phyloP scores from a whole-genome alignment of 2,888 invertebrate genomes.

The Andrena dorsata region DNA sequence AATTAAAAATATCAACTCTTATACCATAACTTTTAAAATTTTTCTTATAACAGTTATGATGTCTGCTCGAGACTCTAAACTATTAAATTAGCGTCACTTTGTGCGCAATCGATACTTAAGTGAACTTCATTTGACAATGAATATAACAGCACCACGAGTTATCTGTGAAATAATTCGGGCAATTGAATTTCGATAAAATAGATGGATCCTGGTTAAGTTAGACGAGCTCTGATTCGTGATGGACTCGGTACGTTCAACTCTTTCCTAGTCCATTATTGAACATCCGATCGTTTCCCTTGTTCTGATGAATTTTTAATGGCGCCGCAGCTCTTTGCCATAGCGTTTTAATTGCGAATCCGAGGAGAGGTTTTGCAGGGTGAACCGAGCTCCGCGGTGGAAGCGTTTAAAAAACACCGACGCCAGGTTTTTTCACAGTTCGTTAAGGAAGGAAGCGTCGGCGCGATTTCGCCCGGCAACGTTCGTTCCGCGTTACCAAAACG shows the following conservation, averaged over 20 bases:
- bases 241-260: background rate
- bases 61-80: too few species aligned
- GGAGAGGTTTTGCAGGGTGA: background rate
- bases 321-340: conserved; percentile 5
- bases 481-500: background rate
- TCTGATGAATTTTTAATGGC: conserved; percentile 63
- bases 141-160: too few species aligned
- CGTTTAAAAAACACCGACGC: conserved; percentile 1
- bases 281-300: conserved; percentile 49
- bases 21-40: too few species aligned
- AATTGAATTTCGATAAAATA: too few species aligned
- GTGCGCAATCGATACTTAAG: too few species aligned
- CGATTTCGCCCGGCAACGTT: background rate
- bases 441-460: conserved; percentile 7
- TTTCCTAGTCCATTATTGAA: conserved; percentile 49
- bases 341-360: conserved; percentile 39
- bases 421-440: conserved; percentile 8
- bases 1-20: too few species aligned
- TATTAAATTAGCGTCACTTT: too few species aligned
- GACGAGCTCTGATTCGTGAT: too few species aligned
- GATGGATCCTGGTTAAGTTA: too few species aligned
- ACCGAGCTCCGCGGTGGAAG: background rate
- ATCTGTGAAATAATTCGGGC: too few species aligned
- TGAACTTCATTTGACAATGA: too few species aligned
- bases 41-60: too few species aligned